Evolutionary conservation across 2,797 vertebrate genomes (phyloP).

Genomic region (Trachurus trachurus): DNA sequence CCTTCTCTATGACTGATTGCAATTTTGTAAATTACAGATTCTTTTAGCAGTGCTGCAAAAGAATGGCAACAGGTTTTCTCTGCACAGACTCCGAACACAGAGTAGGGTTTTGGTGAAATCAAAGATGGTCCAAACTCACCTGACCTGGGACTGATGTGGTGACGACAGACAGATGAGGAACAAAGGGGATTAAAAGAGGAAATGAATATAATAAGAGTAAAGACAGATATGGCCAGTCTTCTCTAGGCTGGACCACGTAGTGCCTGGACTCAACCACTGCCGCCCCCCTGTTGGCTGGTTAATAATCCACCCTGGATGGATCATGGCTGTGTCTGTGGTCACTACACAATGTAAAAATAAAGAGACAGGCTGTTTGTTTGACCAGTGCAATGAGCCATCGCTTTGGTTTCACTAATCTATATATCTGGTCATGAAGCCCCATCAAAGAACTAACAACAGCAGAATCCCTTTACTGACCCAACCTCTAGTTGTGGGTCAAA

Average conservation of each 20-base stretch:
- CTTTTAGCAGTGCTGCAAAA: not conserved
- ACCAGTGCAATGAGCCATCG: not conserved
- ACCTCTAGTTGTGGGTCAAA: not conserved
- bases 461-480: too few relatives aligned
- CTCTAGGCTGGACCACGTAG: conserved; percentile 59
- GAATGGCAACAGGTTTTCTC: not conserved
- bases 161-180: conserved; percentile 49
- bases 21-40: not conserved
- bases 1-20: accelerated
- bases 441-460: not conserved
- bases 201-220: conserved; percentile 55
- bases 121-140: conserved; percentile 73
- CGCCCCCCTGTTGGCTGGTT: conserved; percentile 69
- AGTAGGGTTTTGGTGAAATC: conserved; percentile 13
- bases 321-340: conserved; percentile 56
- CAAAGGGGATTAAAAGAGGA: conserved; percentile 28
- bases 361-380: conserved; percentile 47
- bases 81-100: not conserved
- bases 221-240: conserved; percentile 58
- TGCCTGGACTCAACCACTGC: conserved; percentile 57
- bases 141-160: conserved; percentile 48
- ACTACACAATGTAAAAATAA: conserved; percentile 83
- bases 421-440: not conserved
- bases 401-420: not conserved
- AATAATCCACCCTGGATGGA: conserved; percentile 80